Evolutionary conservation across 2,113 vertebrate genomes (phyloP).

Genomic region (Octodon degus): DNA sequence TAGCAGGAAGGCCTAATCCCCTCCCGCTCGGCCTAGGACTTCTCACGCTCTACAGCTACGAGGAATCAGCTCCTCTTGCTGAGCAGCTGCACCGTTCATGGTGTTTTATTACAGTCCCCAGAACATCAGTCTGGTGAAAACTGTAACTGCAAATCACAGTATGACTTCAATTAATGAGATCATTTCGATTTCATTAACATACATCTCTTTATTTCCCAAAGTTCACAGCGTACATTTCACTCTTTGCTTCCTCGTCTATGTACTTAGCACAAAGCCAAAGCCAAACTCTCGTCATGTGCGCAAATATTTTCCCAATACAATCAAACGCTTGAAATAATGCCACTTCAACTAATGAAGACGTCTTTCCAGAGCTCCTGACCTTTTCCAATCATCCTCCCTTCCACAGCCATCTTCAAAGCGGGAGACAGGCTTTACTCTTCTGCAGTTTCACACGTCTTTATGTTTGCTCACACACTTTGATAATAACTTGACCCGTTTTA

Average conservation of each 20-base stretch:
- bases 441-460: background rate
- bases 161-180: background rate
- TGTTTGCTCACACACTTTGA: background rate
- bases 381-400: too few relatives aligned
- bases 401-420: too few relatives aligned
- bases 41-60: background rate
- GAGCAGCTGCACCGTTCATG: background rate
- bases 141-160: background rate
- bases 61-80: background rate
- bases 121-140: too few relatives aligned
- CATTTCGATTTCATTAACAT: background rate
- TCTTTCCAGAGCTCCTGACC: background rate
- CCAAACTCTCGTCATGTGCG: background rate
- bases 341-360: background rate
- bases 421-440: background rate
- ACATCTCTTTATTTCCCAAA: background rate
- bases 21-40: background rate
- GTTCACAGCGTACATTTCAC: background rate
- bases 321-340: background rate
- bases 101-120: background rate
- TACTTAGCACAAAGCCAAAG: background rate
- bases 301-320: background rate
- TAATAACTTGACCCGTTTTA: background rate
- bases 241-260: background rate
- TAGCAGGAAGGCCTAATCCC: background rate